Conservation (phyloP, 35 echinoderm and acorn worm species). For the Heliocidaris erythrogramma region DNA sequence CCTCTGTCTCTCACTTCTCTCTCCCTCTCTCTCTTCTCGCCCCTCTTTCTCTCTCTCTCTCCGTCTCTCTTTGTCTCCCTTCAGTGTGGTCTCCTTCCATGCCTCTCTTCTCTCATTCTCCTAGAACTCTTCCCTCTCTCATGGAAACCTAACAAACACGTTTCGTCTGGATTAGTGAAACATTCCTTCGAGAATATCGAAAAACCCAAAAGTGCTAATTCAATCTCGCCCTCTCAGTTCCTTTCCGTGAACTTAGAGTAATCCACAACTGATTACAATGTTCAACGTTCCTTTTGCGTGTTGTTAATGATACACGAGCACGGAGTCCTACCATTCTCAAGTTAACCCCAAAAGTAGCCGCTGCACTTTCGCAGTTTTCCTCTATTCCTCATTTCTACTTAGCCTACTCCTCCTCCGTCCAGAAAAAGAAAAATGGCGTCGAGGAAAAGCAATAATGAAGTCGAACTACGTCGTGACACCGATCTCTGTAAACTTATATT, state of each 20-base stretch:
- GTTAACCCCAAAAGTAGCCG: background rate
- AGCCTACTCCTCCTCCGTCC: background rate
- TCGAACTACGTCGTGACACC: background rate
- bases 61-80: background rate
- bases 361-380: background rate
- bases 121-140: background rate
- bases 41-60: background rate
- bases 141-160: background rate
- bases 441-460: background rate
- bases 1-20: too few species aligned
- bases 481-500: constrained; percentile 4
- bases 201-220: background rate
- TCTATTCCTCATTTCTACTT: background rate
- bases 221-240: background rate
- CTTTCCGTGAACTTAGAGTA: background rate
- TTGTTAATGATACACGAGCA: background rate
- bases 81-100: background rate
- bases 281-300: background rate
- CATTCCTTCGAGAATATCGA: background rate
- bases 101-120: background rate
- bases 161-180: background rate
- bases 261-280: background rate
- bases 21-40: too few species aligned
- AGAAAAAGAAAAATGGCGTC: background rate
- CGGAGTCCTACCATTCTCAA: background rate